Evolutionary conservation across 2,797 vertebrate species (phyloP).

Genomic region (Sebastes trivittatus): DNA sequence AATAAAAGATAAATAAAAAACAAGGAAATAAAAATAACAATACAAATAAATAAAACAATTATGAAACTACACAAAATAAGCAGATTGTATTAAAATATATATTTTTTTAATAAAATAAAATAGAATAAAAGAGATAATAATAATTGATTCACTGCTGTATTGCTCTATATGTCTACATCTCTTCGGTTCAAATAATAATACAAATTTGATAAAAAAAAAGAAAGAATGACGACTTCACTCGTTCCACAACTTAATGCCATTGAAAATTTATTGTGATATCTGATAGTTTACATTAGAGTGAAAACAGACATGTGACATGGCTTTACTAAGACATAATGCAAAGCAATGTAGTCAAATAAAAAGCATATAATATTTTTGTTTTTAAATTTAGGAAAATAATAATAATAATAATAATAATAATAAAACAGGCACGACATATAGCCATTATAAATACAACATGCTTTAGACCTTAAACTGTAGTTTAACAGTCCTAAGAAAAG

Average conservation of each 20-base stretch:
- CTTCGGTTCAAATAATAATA: too few species aligned
- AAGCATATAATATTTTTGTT: conserved; percentile 73
- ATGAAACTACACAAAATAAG: too few species aligned
- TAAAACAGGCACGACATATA: conserved; percentile 87
- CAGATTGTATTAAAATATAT: too few species aligned
- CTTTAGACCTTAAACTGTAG: conserved; percentile 81
- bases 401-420: conserved; percentile 57
- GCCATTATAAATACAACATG: conserved; percentile 86
- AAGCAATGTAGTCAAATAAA: conserved; percentile 91
- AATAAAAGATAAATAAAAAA: too few species aligned
- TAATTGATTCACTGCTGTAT: too few species aligned
- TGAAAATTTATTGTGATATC: conserved; percentile 96
- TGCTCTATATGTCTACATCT: too few species aligned
- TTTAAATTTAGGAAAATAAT: conserved; percentile 69
- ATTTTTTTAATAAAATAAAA: accelerated
- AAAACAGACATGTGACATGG: conserved; percentile 89
- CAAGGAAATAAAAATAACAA: too few species aligned
- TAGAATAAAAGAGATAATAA: too few species aligned
- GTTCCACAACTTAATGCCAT: conserved; percentile 74
- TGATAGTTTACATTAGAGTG: conserved; percentile 94
- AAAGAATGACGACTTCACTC: not conserved
- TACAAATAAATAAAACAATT: accelerated
- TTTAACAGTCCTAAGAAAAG: conserved; percentile 82
- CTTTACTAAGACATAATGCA: conserved; percentile 90
- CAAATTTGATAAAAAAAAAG: not conserved